A percentile compares a stretch with the other conserved stretches of the same genome.
phyloP scores from a whole-genome alignment of 92 coral and sea anemone species.

The Umimayanthus chanpuru region DNA sequence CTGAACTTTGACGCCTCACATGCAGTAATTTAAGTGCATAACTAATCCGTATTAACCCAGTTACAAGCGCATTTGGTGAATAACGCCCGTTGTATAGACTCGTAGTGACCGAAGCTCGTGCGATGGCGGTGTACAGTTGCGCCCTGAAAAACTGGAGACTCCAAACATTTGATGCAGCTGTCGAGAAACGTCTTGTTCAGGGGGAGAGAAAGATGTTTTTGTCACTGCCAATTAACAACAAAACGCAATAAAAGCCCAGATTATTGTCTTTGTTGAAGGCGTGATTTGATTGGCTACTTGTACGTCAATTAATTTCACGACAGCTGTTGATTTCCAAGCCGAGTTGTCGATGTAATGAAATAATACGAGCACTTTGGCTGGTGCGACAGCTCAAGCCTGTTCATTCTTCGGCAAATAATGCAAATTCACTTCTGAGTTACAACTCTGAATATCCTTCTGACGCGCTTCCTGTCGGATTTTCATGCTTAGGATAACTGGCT shows the following conservation, averaged over 20 bases:
- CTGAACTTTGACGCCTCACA: conserved; percentile 4
- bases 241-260: conserved; percentile 1
- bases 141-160: conserved; percentile 9
- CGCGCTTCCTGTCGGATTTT: conserved; percentile 10
- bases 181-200: conserved; percentile 24
- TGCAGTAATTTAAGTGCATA: not conserved
- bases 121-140: not conserved
- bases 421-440: not conserved
- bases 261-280: conserved; percentile 34
- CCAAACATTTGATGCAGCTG: conserved; percentile 30
- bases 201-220: conserved; percentile 15
- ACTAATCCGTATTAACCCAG: not conserved
- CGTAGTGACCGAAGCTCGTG: not conserved
- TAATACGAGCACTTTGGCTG: not conserved
- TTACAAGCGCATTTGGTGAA: not conserved
- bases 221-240: conserved; percentile 31
- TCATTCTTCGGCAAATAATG: not conserved
- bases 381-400: not conserved
- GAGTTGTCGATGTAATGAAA: conserved; percentile 13
- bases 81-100: not conserved
- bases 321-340: conserved; percentile 43
- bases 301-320: conserved; percentile 8
- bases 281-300: conserved; percentile 30
- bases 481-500: conserved; percentile 21
- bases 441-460: not conserved